Base-by-base conservation (phyloP, 2,888 invertebrate genomes). In the Ophion obscuratus region DNA sequence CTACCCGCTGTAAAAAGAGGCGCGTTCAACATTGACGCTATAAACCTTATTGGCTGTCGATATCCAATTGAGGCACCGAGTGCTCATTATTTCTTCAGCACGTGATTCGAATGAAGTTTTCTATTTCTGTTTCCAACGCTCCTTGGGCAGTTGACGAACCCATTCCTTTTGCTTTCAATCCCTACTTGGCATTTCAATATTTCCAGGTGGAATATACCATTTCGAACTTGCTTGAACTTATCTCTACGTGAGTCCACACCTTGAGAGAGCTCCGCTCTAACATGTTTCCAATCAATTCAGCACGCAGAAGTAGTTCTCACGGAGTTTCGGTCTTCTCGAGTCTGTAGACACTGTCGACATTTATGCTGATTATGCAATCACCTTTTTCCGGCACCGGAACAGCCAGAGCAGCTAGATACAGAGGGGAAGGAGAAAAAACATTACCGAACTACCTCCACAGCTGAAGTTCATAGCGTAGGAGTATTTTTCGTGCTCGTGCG, bases 351-450 rank as follows among this genome's bases (percentile, higher is more conserved):
- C 53, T 24, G 70, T 62, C 24, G 74, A 67, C 64, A 61, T 84
- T 81, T 81, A 81, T 77, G 70, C 67, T 68, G 77, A 74, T 81
- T 81, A 70, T 81, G 44, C 70, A 64, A 70, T 78, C 44, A 70
- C 64, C 47, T 85, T 75, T 74, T 40, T 57, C 59, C 27, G 27
- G n/a, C 24, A 61, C 1, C 44, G 24, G 27, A 53, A 20, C 36
- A 57, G 20, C 11, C 68, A n/a, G 57, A 0, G 0, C n/a, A 36
- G n/a, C 17, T 67, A n/a, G 7, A 5, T 10, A 14, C n/a, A 20
- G 53, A 57, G 11, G 7, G 47, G 47, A 24, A 82, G 27, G 47
- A 27, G 24, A 53, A 67, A 67, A 47, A 27, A 31, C 57, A 57
- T 20, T 31, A 10, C 44, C 36, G 47, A 80, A 67, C 57, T 40